Evolutionary conservation across 2,888 invertebrate genomes (phyloP).

Genomic region (Lypha dubia): DNA sequence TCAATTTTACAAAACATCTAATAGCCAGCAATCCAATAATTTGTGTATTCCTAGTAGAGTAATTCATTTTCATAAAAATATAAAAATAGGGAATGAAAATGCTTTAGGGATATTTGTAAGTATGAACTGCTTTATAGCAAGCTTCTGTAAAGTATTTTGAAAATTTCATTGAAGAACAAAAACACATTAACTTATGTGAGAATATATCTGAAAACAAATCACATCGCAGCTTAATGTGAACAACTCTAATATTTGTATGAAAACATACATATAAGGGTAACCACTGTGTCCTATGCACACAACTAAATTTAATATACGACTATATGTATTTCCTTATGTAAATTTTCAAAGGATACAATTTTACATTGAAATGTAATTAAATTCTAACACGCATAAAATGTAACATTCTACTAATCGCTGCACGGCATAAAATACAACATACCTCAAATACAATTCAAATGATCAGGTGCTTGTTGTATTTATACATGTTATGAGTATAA

Average conservation of each 20-base stretch:
- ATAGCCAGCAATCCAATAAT: background rate
- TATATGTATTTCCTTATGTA: background rate
- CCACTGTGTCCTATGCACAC: background rate
- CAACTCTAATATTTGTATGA: conserved; percentile 7
- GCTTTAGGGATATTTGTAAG: too few species aligned
- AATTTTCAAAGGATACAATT: background rate
- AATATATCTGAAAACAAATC: too few species aligned
- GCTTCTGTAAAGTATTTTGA: too few species aligned
- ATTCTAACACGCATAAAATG: conserved; percentile 48
- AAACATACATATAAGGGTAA: background rate
- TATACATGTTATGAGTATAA: background rate
- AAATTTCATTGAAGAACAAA: too few species aligned
- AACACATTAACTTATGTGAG: too few species aligned
- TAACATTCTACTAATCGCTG: conserved; percentile 17
- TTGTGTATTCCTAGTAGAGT: background rate
- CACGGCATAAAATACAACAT: background rate
- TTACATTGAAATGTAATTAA: conserved; percentile 63
- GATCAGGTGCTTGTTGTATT: background rate
- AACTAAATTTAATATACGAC: background rate
- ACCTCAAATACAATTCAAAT: background rate
- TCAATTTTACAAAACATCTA: background rate
- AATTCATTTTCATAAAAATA: background rate
- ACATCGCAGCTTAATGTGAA: background rate
- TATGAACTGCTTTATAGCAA: too few species aligned
- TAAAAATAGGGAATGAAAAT: too few species aligned